Evolutionary conservation across 2,113 vertebrate species (phyloP).

Genomic region (Mesocricetus auratus): DNA sequence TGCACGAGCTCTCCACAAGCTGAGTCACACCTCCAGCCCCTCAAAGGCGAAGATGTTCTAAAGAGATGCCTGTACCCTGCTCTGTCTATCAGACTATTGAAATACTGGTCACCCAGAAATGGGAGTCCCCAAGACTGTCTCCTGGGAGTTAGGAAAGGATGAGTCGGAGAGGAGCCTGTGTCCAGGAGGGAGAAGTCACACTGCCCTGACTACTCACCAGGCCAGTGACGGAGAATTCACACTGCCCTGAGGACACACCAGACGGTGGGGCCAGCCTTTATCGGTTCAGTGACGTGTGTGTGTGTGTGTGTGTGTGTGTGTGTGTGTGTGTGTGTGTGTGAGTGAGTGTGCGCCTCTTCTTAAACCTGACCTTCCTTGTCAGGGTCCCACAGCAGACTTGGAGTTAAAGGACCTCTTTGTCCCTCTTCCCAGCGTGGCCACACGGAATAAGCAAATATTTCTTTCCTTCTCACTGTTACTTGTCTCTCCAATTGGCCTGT

Average conservation of each 20-base stretch:
- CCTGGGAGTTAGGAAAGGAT: not conserved
- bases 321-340: too few species aligned
- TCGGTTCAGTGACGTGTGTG: fast-evolving
- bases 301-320: too few species aligned
- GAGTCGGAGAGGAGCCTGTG: not conserved
- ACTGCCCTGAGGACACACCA: too few species aligned
- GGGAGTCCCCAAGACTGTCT: not conserved
- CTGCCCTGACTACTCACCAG: not conserved
- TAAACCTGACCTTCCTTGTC: not conserved
- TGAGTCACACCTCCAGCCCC: not conserved
- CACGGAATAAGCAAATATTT: not conserved
- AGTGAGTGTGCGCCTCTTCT: too few species aligned
- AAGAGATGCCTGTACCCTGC: not conserved
- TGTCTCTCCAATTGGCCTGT: too few species aligned
- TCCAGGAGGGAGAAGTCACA: not conserved
- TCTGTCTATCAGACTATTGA: not conserved
- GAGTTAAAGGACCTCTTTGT: not conserved
- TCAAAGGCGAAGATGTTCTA: not conserved
- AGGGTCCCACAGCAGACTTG: too few species aligned
- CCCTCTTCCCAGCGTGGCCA: not conserved
- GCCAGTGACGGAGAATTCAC: not conserved
- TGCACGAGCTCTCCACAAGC: too few species aligned
- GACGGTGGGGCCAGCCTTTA: not conserved
- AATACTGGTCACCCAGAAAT: too few species aligned
- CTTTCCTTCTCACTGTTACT: not conserved